Percentiles rank a stretch among this genome's conserved stretches.
phyloP scores from a whole-genome alignment of 2,888 invertebrate species.

The Operophtera brumata region DNA sequence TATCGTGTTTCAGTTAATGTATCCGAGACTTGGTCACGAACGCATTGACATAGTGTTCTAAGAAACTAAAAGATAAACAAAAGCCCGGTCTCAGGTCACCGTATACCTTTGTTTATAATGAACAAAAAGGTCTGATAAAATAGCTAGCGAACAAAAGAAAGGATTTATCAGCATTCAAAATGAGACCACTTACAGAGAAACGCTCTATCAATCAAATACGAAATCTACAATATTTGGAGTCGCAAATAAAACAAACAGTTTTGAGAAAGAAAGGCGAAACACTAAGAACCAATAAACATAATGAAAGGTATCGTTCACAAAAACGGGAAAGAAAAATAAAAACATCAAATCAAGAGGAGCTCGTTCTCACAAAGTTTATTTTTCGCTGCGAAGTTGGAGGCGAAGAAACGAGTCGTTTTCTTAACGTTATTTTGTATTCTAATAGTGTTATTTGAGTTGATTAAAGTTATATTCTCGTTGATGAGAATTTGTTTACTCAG shows the following conservation, averaged over 20 bases:
- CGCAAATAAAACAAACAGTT: constrained; percentile 26
- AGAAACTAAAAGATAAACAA: constrained; percentile 48
- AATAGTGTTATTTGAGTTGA: constrained; percentile 21
- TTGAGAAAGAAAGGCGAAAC: constrained; percentile 21
- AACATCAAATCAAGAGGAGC: constrained; percentile 29
- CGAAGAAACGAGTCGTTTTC: constrained; percentile 26
- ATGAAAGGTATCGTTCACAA: constrained; percentile 34
- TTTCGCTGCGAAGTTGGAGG: constrained; percentile 24
- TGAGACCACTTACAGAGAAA: constrained; percentile 10
- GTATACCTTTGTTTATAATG: constrained; percentile 40
- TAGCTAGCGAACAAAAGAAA: constrained; percentile 11
- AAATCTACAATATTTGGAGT: constrained; percentile 18
- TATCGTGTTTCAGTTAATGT: constrained; percentile 47
- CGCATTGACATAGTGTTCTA: constrained; percentile 39
- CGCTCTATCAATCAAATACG: constrained; percentile 13
- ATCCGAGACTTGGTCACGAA: constrained; percentile 37
- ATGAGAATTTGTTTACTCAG: constrained; percentile 7
- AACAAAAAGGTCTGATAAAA: constrained; percentile 26
- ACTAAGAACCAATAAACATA: constrained; percentile 32
- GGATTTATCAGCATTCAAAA: constrained; percentile 19
- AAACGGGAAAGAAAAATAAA: constrained; percentile 31
- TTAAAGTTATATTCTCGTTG: constrained; percentile 15
- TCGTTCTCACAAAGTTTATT: constrained; percentile 24
- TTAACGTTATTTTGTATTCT: constrained; percentile 21
- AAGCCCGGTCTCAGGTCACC: constrained; percentile 32